Evolutionary conservation across 2,797 vertebrate genomes (phyloP), one percentile per base, ranked within the genome.

Genomic region (Lophotriccus pileatus): DNA sequence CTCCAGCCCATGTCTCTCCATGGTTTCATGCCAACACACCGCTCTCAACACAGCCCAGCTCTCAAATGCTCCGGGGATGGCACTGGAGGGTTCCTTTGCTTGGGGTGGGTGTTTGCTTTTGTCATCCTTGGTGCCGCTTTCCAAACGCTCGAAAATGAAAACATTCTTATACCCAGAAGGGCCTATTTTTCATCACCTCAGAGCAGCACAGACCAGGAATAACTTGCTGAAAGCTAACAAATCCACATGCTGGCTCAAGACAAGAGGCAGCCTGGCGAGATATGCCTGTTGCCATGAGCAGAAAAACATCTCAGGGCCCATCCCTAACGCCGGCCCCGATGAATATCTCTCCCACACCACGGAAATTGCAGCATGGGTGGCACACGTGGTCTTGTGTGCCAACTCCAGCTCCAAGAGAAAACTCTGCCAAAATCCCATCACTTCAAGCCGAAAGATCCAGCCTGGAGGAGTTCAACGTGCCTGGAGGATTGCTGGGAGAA

Each of bases 391-490:
- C 80, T 77, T 55, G 0, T 18, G 77, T 87, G 77, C 93, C 93
- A 94, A 7, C 43, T 25, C 60, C 58, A 7, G 41, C 78, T 87
- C 93, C n/a, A 0, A 27, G 39, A 20, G 67, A 49, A 49, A 63
- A 44, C 44, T 18, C 60, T 90, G 93, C 90, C 94, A 95, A 89
- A 88, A 89, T 59, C 69, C 58, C 84, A 70, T 58, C 78, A 13
- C 67, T 87, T 84, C 55, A 19, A 67, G 92, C 74, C 63, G 88
- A 76, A 87, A 60, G 86, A 84, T 79, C 43, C 77, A 90, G 85
- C 50, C 41, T 27, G 58, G 5, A 93, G 82, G 84, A 83, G 75
- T 80, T 50, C 62, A 18, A 1, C 3, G 0, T 23, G 77, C 80
- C 92, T 30, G 39, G 50, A 76, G 67, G 67, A 66, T 14, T 46